Conservation (phyloP, 2,113 vertebrate species). For the Sebastes schlegelii region DNA sequence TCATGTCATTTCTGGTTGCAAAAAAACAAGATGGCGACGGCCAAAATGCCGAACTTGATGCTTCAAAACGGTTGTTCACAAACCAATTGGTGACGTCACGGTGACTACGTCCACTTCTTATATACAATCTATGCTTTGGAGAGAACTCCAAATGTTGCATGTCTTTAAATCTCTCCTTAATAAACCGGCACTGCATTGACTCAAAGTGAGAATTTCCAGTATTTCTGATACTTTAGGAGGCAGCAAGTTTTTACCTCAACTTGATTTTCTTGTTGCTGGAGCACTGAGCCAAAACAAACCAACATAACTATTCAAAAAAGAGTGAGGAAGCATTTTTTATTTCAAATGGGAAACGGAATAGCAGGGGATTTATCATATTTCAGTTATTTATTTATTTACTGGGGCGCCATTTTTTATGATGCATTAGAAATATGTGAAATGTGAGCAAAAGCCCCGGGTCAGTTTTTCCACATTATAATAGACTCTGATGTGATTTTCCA, state of each 20-base stretch:
- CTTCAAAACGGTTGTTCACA: no score
- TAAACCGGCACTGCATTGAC: slow-evolving; percentile 4
- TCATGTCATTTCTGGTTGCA: no score
- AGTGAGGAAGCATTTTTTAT: background rate
- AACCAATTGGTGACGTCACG: no score
- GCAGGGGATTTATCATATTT: background rate
- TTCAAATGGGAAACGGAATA: background rate
- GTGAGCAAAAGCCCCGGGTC: slow-evolving; percentile 9
- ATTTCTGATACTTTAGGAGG: slow-evolving; percentile 20
- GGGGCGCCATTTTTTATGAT: slow-evolving; percentile 1
- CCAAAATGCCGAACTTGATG: no score
- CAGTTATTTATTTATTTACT: slow-evolving; percentile 23
- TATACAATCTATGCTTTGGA: background rate
- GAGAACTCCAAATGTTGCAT: background rate
- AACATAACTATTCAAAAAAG: background rate
- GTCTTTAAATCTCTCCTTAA: slow-evolving; percentile 1
- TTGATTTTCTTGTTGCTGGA: slow-evolving; percentile 29
- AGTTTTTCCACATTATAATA: slow-evolving; percentile 27
- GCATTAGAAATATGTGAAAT: slow-evolving; percentile 28
- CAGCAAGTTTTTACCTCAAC: slow-evolving; percentile 7
- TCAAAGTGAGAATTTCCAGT: slow-evolving; percentile 39
- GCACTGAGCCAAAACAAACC: slow-evolving; percentile 31
- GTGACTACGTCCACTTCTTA: no score
- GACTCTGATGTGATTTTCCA: slow-evolving; percentile 33
- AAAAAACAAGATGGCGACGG: no score